Conservation (phyloP, 1,140 invertebrate species). For the Ephestia elutella region DNA sequence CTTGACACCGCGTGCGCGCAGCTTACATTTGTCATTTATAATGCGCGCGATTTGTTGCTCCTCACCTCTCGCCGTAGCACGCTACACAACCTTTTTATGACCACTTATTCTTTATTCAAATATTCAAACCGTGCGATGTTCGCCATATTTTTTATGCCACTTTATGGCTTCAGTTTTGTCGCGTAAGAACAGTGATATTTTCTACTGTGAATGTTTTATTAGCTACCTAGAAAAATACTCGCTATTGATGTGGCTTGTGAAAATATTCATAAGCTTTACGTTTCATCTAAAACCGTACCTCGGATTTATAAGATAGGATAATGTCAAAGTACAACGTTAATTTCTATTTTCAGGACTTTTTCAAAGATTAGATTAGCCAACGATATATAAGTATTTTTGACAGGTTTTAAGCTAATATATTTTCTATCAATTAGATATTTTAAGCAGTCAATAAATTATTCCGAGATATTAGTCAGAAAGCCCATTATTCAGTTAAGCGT, state of each 20-base stretch:
- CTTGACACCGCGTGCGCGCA: conserved; percentile 58
- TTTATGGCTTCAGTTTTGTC: conserved; percentile 42
- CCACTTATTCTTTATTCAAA: conserved; percentile 64
- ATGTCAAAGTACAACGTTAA: too few species aligned
- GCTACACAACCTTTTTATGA: conserved; percentile 53
- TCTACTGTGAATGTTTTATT: conserved; percentile 11
- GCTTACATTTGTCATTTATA: conserved; percentile 73
- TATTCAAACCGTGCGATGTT: conserved; percentile 44
- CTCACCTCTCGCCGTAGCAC: conserved; percentile 35
- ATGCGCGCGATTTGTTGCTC: conserved; percentile 71
- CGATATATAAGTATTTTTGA: too few species aligned
- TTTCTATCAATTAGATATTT: too few species aligned
- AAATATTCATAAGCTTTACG: neutral
- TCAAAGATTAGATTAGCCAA: too few species aligned
- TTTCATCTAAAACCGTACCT: too few species aligned
- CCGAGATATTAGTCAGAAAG: too few species aligned
- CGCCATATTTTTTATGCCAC: conserved; percentile 49
- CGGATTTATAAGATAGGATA: too few species aligned
- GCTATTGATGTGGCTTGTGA: neutral
- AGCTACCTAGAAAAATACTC: neutral
- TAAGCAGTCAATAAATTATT: too few species aligned
- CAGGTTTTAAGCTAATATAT: too few species aligned
- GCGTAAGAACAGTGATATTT: conserved; percentile 31
- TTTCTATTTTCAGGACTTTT: too few species aligned
- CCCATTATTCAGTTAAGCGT: too few species aligned